Evolutionary conservation across 2,113 vertebrate species (phyloP), one percentile per base, ranked within the genome.

Genomic region (Percopsis transmontana): DNA sequence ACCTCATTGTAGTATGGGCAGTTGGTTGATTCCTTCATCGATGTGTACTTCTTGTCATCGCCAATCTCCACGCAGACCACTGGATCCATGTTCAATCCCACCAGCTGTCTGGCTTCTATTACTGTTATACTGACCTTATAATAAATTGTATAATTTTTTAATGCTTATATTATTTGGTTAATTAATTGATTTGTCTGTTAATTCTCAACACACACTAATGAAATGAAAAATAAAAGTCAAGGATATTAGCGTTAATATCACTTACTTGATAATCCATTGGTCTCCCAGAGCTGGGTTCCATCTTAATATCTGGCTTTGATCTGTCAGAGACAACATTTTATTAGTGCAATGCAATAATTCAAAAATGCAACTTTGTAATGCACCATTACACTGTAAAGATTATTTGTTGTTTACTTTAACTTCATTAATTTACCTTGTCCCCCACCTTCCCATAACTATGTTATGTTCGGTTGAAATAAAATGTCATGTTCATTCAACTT

Each of bases 1-100:
- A 96, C 97, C 93, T 99, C 97, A 0, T 98, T 99, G 87, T 98
- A 99, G 74, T 98, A 99, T 0, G 97, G 97, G 38, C 96, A 97
- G 62, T 96, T 99, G 45, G 97, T 99, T 0, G 97, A 99, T 66
- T 99, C 97, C 86, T 99, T 99, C 97, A 98, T 99, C 20, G 95
- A 98, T 0, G 97, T 99, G 90, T 94, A 98, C 57, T 99, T 99
- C 81, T 98, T 99, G 59, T 99, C 97, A 0, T 99, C 97, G 1
- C 97, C 97, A 0, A 98, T 95, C 80, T 98, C 97, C 77, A 98
- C 96, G 0, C 96, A 98, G 14, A 99, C 97, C 84, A 98, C 94
- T 0, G 97, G 97, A 82, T 99, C 97, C 97, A 99, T 97, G 89
- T 99, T 98, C 62, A 97, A 89, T 20, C 97, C 97, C 58, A 98